Base-by-base conservation (phyloP, 1,140 invertebrate species). In the Bombus consobrinus region DNA sequence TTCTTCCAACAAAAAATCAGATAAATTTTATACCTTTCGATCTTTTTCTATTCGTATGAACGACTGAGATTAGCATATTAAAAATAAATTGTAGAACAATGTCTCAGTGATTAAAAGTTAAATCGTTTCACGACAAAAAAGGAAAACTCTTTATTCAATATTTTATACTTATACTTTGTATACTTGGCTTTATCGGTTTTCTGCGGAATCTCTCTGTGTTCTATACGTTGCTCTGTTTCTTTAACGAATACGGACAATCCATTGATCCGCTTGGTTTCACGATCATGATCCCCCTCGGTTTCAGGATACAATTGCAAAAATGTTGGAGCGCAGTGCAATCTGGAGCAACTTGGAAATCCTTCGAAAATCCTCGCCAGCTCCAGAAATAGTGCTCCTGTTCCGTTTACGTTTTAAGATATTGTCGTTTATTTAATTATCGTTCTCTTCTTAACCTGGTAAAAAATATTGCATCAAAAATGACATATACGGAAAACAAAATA, bases 221-320 rank as follows among this genome's bases (percentile, higher is more conserved):
- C 34, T 25, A 43, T 18, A 2, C 18, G 39, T 34, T 82, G 73
- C 12, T 89, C 74, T 18, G 22, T 12, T n/a, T 37, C 39, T 53
- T 28, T 66, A 66, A 88, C 28, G 39, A 88, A 89, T n/a, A 83
- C 83, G 3, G 88, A 85, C 9, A 89, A 59, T 41, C 75, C 88
- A 34, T 88, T 80, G 22, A 89, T 62, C 47, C 87, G 87, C 28
- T 81, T 83, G 1, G 10, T 68, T 41, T 88, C 85, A 0, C 80
- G 84, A 82, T 86, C 86, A 18, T 80, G 34, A 37, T 41, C 53
- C 39, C 53, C 86, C 4, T 43, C 62, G 1, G 41, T 12, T 13
- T 88, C 85, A 3, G 62, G 72, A 22, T 72, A 77, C 4, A 64
- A n/a, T 8, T 80, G 76, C 15, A 88, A 34, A 69, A 88, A 86